Evolutionary conservation across 2,888 invertebrate species (phyloP).

Genomic region (Galeopsomyia nigrocyanea): DNA sequence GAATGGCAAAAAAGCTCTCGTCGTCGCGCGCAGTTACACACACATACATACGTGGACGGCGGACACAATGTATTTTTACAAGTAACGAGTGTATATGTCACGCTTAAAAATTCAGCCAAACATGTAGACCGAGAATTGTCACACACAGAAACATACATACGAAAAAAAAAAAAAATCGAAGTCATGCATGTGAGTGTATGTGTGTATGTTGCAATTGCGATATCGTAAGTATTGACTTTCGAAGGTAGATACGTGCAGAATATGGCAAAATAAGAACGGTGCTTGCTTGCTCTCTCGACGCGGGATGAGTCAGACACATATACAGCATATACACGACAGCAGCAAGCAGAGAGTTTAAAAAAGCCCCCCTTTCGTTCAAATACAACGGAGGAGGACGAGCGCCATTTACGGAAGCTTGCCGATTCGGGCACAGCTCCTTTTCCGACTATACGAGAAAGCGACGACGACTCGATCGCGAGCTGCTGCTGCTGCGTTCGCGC

Average conservation of each 20-base stretch:
- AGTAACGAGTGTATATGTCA: too few relatives aligned
- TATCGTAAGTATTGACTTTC: conserved; percentile 15
- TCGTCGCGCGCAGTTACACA: too few relatives aligned
- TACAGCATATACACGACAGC: neutral
- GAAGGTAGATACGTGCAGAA: conserved; percentile 3
- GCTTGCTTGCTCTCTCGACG: neutral
- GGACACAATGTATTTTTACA: too few relatives aligned
- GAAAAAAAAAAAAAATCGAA: too few relatives aligned
- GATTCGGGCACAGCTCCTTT: conserved; percentile 50
- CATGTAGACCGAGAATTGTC: too few relatives aligned
- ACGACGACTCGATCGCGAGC: conserved; percentile 22
- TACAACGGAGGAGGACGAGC: conserved; percentile 51
- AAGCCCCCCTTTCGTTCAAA: conserved; percentile 1
- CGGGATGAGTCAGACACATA: neutral
- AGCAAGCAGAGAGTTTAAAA: neutral
- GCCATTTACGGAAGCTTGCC: conserved; percentile 60
- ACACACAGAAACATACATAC: too few relatives aligned
- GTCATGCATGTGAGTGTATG: too few relatives aligned
- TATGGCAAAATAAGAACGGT: neutral
- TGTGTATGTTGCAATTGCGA: conserved; percentile 13
- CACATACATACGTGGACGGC: too few relatives aligned
- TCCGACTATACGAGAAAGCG: conserved; percentile 56
- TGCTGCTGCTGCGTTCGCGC: neutral
- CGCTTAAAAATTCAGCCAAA: too few relatives aligned
- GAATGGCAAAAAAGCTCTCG: neutral